Evolutionary conservation across 2,113 vertebrate species (phyloP), one percentile per base, ranked within the genome.

Genomic region (Eonycteris spelaea): DNA sequence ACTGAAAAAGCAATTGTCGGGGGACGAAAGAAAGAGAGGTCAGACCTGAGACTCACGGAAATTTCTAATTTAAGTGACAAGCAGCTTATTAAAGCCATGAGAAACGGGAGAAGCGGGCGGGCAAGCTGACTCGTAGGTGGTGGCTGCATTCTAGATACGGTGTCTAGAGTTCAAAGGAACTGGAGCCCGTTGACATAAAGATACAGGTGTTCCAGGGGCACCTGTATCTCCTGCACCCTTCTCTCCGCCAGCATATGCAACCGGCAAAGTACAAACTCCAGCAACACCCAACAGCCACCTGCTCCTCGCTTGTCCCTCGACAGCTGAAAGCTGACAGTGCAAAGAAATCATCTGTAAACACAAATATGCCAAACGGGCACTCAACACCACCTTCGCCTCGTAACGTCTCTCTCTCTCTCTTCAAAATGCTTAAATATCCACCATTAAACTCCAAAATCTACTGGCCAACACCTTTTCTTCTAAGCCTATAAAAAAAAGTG

Each of bases 21-120:
- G 21, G 48, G 63, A 74, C 15, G 35, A 71, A 83, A 43, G 35
- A 71, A 83, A 57, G 10, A 73, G 24, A 68, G 16, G 55, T 53
- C 70, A 73, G 24, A 91, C 57, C 13, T 12, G 38, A 89, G 59
- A 90, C 57, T 57, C 43, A 48, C n/a, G 89, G 51, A 85, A 63
- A 80, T 57, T 38, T 70, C 87, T 89, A 35, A 4, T 80, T 9
- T 53, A 28, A 6, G 26, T n/a, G 48, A 74, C 16, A 68, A 45
- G 21, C 53, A 51, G 28, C 48, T 51, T 55, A 83, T 63, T 26
- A 68, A 40, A 82, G 26, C 15, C 38, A 40, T 40, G 12, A 86
- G 74, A 38, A 38, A 53, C 0, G 45, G 57, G 40, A 40, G 77
- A 75, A 51, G 45, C 2, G 48, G 18, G 8, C n/a, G 43, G 22